Evolutionary conservation across 2,888 invertebrate species (phyloP).

Genomic region (Dryocosmus kuriphilus): DNA sequence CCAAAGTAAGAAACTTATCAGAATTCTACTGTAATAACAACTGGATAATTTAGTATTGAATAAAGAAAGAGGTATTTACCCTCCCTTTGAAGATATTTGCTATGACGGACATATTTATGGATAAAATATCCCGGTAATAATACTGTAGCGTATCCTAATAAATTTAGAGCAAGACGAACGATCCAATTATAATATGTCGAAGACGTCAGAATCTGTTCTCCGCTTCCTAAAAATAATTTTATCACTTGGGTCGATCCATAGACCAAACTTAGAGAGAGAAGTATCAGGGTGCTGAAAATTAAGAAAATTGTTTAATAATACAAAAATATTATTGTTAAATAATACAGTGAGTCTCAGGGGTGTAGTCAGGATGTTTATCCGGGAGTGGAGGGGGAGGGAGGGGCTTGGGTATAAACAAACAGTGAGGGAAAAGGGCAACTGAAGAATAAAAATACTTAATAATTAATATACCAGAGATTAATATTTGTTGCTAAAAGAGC

Average conservation of each 20-base stretch:
- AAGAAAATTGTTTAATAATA: slow-evolving; percentile 49
- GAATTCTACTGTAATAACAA: too few species aligned
- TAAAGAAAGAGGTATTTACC: slow-evolving; percentile 79
- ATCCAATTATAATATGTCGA: slow-evolving; percentile 84
- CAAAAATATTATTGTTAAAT: slow-evolving; percentile 15
- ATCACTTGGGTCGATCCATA: slow-evolving; percentile 77
- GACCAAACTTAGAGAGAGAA: slow-evolving; percentile 77
- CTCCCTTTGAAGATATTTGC: slow-evolving; percentile 88
- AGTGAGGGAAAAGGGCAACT: too few species aligned
- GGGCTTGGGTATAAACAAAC: too few species aligned
- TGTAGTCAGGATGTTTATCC: too few species aligned
- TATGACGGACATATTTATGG: slow-evolving; percentile 88
- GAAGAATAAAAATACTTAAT: too few species aligned
- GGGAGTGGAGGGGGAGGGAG: too few species aligned
- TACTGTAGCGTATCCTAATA: slow-evolving; percentile 93
- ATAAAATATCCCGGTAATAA: slow-evolving; percentile 91
- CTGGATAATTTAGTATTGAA: slow-evolving; percentile 9
- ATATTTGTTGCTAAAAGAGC: too few species aligned
- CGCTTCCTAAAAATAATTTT: slow-evolving; percentile 68
- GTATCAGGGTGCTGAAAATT: slow-evolving; percentile 77
- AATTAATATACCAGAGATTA: too few species aligned
- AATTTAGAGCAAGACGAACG: slow-evolving; percentile 87
- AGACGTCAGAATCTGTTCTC: slow-evolving; percentile 65
- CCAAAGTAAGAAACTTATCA: too few species aligned
- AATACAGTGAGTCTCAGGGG: too few species aligned